Evolutionary conservation across 2,797 vertebrate genomes (phyloP).

Genomic region (Pipistrellus pygmaeus): DNA sequence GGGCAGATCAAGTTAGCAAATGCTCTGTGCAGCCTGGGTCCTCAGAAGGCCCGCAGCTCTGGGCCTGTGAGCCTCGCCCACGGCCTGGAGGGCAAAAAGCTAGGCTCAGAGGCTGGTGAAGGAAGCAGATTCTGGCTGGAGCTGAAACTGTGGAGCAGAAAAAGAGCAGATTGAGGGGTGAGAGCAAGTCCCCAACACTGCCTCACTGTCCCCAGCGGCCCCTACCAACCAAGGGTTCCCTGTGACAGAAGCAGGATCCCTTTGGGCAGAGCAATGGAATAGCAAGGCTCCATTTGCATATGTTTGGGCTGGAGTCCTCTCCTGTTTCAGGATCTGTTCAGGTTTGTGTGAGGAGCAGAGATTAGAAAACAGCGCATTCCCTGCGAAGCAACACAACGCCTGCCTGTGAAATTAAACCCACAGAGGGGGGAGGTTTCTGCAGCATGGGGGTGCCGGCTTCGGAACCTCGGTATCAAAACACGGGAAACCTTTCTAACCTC

Average conservation of each 20-base stretch:
- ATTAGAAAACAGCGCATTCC: conserved; percentile 41
- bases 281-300: neutral
- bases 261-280: neutral
- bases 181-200: neutral
- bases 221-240: neutral
- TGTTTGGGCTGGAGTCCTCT: neutral
- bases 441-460: neutral
- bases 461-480: neutral
- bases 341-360: conserved; percentile 4
- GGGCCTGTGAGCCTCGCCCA: neutral
- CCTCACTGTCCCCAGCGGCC: neutral
- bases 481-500: neutral
- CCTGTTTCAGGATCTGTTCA: conserved; percentile 44
- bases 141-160: neutral
- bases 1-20: neutral
- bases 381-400: neutral
- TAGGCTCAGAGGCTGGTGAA: neutral
- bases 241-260: neutral
- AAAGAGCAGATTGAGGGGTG: neutral
- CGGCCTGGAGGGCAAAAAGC: neutral
- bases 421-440: neutral
- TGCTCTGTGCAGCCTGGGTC: neutral
- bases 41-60: neutral
- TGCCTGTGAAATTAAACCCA: conserved; percentile 7
- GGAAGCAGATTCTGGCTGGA: neutral